Evolutionary conservation across 2,113 vertebrate genomes (phyloP).

Genomic region (Tautogolabrus adspersus): DNA sequence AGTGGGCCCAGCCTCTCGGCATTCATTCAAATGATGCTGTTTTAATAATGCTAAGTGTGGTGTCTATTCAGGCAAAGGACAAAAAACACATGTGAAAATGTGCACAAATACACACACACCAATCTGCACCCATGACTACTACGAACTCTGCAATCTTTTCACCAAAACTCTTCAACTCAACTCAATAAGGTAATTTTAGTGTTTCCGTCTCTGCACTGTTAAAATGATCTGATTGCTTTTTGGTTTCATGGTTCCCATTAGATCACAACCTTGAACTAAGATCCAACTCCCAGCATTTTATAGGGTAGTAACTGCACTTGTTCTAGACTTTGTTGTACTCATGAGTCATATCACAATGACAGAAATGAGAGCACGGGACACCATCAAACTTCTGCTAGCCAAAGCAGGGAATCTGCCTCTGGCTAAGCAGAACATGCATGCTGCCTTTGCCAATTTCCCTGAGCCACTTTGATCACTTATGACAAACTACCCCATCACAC

Average conservation of each 20-base stretch:
- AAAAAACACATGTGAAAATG: conserved; percentile 21
- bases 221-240: conserved; percentile 34
- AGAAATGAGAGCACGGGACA: conserved; percentile 27
- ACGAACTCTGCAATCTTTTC: too few relatives aligned
- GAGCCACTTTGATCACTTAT: conserved; percentile 25
- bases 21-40: conserved; percentile 45
- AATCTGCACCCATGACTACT: neutral
- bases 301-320: neutral
- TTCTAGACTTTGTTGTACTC: neutral
- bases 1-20: conserved; percentile 39
- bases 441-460: conserved; percentile 34
- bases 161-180: too few relatives aligned
- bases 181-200: neutral
- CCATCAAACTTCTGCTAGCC: conserved; percentile 5
- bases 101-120: neutral
- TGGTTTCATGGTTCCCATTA: conserved; percentile 50
- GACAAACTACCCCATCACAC: conserved; percentile 15
- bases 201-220: conserved; percentile 50
- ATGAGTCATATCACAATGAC: conserved; percentile 2
- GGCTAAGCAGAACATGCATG: conserved; percentile 24
- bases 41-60: conserved; percentile 47
- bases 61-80: conserved; percentile 21
- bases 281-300: conserved; percentile 1
- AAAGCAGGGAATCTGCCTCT: conserved; percentile 14
- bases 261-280: conserved; percentile 16